These are phyloP conservation scores for Cheilosia soror DNA, from an alignment of 2,888 invertebrate genomes.

Conservation along the genomic window DNA sequence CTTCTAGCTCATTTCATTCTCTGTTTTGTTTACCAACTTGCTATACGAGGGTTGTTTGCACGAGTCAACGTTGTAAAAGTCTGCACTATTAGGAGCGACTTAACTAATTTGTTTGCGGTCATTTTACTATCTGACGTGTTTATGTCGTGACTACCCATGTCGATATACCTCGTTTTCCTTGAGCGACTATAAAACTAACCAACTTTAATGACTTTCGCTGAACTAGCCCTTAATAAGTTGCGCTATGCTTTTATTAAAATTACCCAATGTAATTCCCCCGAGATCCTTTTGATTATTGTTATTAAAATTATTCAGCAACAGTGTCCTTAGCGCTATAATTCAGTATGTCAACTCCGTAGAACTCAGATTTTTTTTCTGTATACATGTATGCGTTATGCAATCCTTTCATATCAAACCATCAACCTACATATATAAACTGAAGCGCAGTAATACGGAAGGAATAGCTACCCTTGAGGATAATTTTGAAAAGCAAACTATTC, in stretches of 20 bases:
- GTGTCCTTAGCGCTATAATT: slow-evolving; percentile 32
- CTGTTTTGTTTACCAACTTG: too few species aligned
- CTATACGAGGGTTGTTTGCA: too few species aligned
- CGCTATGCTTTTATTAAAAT: slow-evolving; percentile 24
- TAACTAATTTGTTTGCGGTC: too few species aligned
- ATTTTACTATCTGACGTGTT: too few species aligned
- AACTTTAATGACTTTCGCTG: slow-evolving; percentile 8
- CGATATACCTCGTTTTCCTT: background rate
- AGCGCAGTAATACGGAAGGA: background rate
- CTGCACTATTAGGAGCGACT: background rate
- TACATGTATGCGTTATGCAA: slow-evolving; percentile 36
- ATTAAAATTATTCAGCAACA: slow-evolving; percentile 26
- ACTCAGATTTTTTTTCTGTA: slow-evolving; percentile 32
- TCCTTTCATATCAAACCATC: background rate
- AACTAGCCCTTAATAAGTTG: slow-evolving; percentile 15
- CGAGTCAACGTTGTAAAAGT: background rate
- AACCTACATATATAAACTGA: slow-evolving; percentile 10
- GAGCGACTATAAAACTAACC: background rate
- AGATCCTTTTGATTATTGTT: slow-evolving; percentile 12
- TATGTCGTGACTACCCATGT: too few species aligned
- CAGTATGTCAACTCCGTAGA: slow-evolving; percentile 15
- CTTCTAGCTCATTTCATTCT: too few species aligned
- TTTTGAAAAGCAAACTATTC: slow-evolving; percentile 18
- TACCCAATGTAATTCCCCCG: background rate
- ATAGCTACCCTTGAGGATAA: slow-evolving; percentile 4